Evolutionary conservation across 2,113 vertebrate genomes (phyloP), one percentile per base, ranked within the genome.

Genomic region (Macaca nemestrina): DNA sequence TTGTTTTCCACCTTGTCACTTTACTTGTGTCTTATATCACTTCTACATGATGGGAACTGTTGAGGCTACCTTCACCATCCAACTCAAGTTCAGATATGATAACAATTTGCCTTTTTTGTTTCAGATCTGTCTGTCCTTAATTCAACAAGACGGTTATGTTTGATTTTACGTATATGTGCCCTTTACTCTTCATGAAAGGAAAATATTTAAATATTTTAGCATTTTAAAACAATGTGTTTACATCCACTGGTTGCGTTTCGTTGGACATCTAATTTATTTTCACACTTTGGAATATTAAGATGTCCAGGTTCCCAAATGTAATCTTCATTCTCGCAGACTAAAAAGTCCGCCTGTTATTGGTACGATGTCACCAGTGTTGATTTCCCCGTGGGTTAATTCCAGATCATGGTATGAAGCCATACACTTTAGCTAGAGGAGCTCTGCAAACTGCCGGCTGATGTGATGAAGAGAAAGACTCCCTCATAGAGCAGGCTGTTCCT

Each of bases 331-430:
- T 45, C 52, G 2, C 20, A 96, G 22, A 73, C 27, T 82, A 40
- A n/a, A 73, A 87, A 50, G 3, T 85, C 43, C 80, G 8, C 55
- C 75, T 13, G 0, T 43, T 76, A 59, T 40, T 96, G 35, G 38
- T 59, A 86, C 27, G 79, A 86, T 82, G n/a, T 59, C 43, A 64
- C 38, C 48, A 76, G 30, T 68, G 40, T 68, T 73, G 45, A 68
- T 59, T 64, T 81, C 14, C 59, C 35, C 52, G 57, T 76, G 23
- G 2, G 23, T 68, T 12, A 97, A 79, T 57, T 75, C 11, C 43
- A 68, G 57, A 55, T 48, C 18, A 67, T 35, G n/a, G 92, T 91
- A 40, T 83, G 94, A 93, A 97, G 83, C 76, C 96, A 68, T 61
- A 80, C 9, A 23, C 86, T 79, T 93, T 89, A 88, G 13, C 32